Percentiles rank a stretch among this genome's conserved stretches.
These are phyloP conservation scores for Enteromius anoplus DNA, from an alignment of 2,797 vertebrate genomes.

Conservation along the genomic window DNA sequence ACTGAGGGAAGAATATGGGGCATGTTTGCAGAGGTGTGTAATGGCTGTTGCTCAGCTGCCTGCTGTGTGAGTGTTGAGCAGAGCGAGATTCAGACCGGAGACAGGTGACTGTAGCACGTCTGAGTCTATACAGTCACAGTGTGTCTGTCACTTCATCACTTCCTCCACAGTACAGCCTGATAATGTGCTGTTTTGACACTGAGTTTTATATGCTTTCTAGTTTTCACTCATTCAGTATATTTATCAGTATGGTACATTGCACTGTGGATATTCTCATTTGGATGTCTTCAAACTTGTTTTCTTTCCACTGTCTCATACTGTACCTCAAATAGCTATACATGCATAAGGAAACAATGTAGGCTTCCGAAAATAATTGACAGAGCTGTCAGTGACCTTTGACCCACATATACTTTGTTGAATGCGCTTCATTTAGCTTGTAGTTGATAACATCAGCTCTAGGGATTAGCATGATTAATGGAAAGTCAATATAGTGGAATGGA, in stretches of 20 bases:
- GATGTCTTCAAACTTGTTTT: background rate
- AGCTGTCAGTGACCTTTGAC: conserved; percentile 26
- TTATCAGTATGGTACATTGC: background rate
- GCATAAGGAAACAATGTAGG: background rate
- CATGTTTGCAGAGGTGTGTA: conserved; percentile 40
- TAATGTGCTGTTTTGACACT: background rate
- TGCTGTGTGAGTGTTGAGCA: conserved; percentile 27
- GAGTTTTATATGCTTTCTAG: background rate
- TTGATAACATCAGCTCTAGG: conserved; percentile 28
- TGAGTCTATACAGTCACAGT: background rate
- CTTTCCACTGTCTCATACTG: background rate
- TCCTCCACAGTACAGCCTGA: background rate
- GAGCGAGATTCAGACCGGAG: conserved; percentile 18
- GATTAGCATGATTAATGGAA: conserved; percentile 37
- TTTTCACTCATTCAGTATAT: background rate
- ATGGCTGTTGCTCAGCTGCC: conserved; percentile 48
- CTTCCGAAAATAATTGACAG: conserved; percentile 12
- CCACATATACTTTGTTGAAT: background rate
- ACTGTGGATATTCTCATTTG: background rate
- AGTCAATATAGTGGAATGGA: conserved; percentile 32
- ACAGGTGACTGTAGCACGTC: background rate
- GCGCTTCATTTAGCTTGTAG: conserved; percentile 13
- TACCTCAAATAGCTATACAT: background rate
- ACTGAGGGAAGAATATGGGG: conserved; percentile 3
- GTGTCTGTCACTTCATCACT: conserved; percentile 8